These are phyloP conservation scores for Crossocerus cetratus DNA, from an alignment of 2,888 invertebrate genomes.

Conservation along the genomic window DNA sequence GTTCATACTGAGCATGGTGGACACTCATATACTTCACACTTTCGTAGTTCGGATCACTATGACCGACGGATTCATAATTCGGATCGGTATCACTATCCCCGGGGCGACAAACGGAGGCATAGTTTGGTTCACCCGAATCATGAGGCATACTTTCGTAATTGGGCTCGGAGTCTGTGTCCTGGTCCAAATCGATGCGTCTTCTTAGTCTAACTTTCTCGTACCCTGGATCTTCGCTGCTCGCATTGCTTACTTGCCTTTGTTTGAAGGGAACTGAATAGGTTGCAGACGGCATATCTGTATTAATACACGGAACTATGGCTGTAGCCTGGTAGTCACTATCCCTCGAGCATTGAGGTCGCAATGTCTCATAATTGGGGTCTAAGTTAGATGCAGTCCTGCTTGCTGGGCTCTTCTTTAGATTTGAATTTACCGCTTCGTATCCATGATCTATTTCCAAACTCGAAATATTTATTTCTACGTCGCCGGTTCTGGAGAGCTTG, in stretches of 20 bases:
- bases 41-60: slow-evolving; percentile 88
- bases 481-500: not conserved
- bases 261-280: slow-evolving; percentile 69
- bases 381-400: slow-evolving; percentile 39
- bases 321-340: slow-evolving; percentile 32
- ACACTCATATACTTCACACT: slow-evolving; percentile 86
- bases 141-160: slow-evolving; percentile 87
- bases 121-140: slow-evolving; percentile 79
- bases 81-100: slow-evolving; percentile 86
- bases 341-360: slow-evolving; percentile 79
- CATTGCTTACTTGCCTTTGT: slow-evolving; percentile 70
- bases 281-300: slow-evolving; percentile 56
- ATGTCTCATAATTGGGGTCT: slow-evolving; percentile 90
- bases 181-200: slow-evolving; percentile 67
- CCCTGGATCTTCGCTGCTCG: slow-evolving; percentile 77
- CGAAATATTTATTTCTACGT: not conserved
- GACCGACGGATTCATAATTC: slow-evolving; percentile 84
- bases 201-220: slow-evolving; percentile 78
- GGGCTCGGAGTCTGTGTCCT: slow-evolving; percentile 82
- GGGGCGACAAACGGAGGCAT: slow-evolving; percentile 79
- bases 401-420: slow-evolving; percentile 33
- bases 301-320: slow-evolving; percentile 31
- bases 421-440: slow-evolving; percentile 83
- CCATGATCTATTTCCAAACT: slow-evolving; percentile 80
- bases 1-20: slow-evolving; percentile 80